Base-by-base conservation (phyloP, 1,140 invertebrate genomes). In the Tenebrio molitor region DNA sequence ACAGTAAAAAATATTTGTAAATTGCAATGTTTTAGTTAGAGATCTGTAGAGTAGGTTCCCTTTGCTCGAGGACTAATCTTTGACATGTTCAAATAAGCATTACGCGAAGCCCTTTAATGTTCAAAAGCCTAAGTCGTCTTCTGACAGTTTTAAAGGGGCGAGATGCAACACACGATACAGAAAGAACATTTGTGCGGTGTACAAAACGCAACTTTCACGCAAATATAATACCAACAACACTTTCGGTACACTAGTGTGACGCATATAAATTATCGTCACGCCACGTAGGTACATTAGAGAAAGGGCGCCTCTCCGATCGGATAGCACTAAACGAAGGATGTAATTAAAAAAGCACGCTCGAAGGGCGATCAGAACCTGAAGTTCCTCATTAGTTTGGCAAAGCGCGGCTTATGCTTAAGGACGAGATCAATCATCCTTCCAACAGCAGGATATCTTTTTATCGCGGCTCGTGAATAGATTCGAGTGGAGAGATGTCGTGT, bases 371-470 rank as follows among this genome's bases (percentile, higher is more conserved):
- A 10, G 16, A 50, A 7, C 2, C 19, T 65, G 10, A 16, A 65
- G 34, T 65, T 65, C 17, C 63, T 65, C 63, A 65, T 65, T 65
- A 65, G 63, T 65, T 65, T 62, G 16, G 29, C 19, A 39, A 64
- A 15, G 39, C 4, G 10, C 33, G 14, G 63, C 14, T 39, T 41
- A 19, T 64, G 10, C 34, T 64, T 33, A 41, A 41, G 63, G 17
- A 7, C 16, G 8, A 65, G 63, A 65, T 65, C 63, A 65, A 65
- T 65, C 63, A 65, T 65, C 21, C 34, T 19, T 41, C 8, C 25
- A 39, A 39, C 36, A 39, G 36, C 36, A 53, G 21, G 46, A 19
- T 42, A 36, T 23, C 63, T 65, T 16, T 65, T 65, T 65, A 42
- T 41, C 39, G 53, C 29, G 19, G 15, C 53, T 10, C 25, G 53